Conservation (phyloP, 35 echinoderm and acorn worm genomes). For the Apostichopus parvimensis region DNA sequence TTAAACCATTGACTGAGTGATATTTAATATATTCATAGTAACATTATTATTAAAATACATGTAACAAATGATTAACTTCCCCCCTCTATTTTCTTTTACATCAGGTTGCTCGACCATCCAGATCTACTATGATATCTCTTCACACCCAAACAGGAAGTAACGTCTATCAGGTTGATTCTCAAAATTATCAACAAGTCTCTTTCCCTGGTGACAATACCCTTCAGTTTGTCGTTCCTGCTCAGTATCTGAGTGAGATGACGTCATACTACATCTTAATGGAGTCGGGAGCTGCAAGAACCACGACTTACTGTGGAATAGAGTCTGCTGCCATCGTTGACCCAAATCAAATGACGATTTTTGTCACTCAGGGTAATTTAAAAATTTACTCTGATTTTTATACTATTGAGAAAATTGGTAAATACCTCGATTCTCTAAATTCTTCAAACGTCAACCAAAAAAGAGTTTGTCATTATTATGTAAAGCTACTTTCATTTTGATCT, state of each 20-base stretch:
- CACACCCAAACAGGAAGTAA: background rate
- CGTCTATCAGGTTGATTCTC: slow-evolving; percentile 28
- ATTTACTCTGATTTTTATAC: too few relatives aligned
- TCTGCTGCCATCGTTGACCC: slow-evolving; percentile 28
- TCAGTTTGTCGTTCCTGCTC: background rate
- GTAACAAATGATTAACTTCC: background rate
- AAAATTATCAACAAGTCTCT: background rate
- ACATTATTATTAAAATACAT: background rate
- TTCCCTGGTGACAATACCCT: background rate
- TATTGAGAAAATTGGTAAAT: too few relatives aligned
- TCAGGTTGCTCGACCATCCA: slow-evolving; percentile 25
- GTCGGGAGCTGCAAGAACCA: slow-evolving; percentile 18
- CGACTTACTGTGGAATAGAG: slow-evolving; percentile 34
- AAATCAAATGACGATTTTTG: slow-evolving; percentile 10
- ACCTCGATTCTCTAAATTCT: too few relatives aligned
- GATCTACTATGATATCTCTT: slow-evolving; percentile 42
- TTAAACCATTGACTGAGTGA: background rate
- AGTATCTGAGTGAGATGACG: background rate
- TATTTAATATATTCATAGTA: too few relatives aligned
- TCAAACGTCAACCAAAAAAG: too few relatives aligned
- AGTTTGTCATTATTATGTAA: too few relatives aligned
- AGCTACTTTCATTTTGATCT: too few relatives aligned
- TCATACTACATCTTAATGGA: slow-evolving; percentile 58
- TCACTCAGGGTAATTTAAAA: background rate
- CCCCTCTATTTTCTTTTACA: background rate